A percentile compares a stretch with the other conserved stretches of the same genome.
Evolutionary conservation across 2,797 vertebrate genomes (phyloP).

Genomic region (Streptopelia turtur): DNA sequence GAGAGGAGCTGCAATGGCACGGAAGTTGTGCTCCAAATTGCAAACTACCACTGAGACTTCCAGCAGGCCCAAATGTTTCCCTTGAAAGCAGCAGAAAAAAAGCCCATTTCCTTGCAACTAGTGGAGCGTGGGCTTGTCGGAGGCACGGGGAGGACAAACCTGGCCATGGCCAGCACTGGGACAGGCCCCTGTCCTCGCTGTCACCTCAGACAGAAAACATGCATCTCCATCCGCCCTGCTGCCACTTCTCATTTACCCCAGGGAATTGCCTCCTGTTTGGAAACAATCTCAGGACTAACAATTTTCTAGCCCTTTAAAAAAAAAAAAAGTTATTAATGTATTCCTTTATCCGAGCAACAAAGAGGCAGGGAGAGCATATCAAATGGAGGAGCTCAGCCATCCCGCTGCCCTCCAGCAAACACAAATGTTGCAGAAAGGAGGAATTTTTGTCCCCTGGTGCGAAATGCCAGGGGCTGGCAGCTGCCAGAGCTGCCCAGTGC

Average conservation of each 20-base stretch:
- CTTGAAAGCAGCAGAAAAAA: neutral
- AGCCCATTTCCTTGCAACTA: neutral
- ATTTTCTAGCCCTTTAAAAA: neutral
- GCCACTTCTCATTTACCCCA: neutral
- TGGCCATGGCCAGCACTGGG: accelerated
- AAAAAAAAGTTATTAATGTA: neutral
- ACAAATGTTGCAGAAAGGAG: accelerated
- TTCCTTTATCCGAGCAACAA: neutral
- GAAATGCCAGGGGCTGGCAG: neutral
- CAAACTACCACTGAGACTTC: neutral
- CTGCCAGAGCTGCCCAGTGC: neutral
- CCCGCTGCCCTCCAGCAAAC: neutral
- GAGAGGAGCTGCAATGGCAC: neutral
- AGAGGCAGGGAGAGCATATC: neutral
- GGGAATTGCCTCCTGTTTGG: neutral
- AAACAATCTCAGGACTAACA: neutral
- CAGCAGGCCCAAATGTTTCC: neutral
- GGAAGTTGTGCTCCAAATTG: accelerated
- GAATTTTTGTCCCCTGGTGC: neutral
- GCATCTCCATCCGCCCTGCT: neutral
- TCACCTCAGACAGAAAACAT: neutral
- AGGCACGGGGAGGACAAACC: neutral
- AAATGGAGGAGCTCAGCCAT: too few relatives aligned
- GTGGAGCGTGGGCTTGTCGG: neutral
- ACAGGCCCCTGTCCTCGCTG: accelerated